These are phyloP conservation scores for Siniperca undulata DNA, from an alignment of 2,797 vertebrate species.

Conservation along the genomic window DNA sequence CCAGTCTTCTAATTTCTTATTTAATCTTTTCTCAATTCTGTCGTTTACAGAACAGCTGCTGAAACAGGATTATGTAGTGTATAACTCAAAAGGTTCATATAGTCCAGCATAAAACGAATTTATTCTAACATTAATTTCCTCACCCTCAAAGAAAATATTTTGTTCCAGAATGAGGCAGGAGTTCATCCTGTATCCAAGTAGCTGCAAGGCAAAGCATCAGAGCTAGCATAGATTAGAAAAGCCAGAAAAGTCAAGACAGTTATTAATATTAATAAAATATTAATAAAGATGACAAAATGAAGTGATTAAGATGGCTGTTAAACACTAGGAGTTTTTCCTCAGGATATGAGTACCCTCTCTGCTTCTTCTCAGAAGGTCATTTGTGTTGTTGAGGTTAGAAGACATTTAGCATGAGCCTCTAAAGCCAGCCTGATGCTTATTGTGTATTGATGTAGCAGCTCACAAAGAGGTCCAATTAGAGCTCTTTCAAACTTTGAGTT, in stretches of 20 bases:
- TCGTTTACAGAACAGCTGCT: neutral
- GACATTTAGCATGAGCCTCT: neutral
- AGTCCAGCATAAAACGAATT: neutral
- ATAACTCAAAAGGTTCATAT: neutral
- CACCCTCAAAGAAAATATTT: neutral
- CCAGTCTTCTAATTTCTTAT: neutral
- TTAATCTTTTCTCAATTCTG: neutral
- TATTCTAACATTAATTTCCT: neutral
- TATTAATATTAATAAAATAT: neutral
- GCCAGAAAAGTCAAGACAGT: neutral
- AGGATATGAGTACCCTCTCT: neutral
- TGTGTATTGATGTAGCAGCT: neutral
- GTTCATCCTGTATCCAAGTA: neutral
- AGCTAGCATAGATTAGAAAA: neutral
- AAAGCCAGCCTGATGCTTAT: neutral
- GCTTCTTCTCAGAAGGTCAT: neutral
- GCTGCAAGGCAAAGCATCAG: neutral
- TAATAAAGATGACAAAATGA: neutral
- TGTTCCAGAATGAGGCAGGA: neutral
- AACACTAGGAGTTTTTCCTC: neutral
- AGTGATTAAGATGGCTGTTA: neutral
- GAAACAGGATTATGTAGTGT: neutral
- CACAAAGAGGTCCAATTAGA: neutral
- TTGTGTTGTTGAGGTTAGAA: neutral
- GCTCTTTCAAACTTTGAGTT: neutral